A percentile compares a stretch with the other conserved stretches of the same genome.
These are phyloP conservation scores for Vanacampus margaritifer DNA, from an alignment of 2,113 vertebrate species.

Conservation along the genomic window DNA sequence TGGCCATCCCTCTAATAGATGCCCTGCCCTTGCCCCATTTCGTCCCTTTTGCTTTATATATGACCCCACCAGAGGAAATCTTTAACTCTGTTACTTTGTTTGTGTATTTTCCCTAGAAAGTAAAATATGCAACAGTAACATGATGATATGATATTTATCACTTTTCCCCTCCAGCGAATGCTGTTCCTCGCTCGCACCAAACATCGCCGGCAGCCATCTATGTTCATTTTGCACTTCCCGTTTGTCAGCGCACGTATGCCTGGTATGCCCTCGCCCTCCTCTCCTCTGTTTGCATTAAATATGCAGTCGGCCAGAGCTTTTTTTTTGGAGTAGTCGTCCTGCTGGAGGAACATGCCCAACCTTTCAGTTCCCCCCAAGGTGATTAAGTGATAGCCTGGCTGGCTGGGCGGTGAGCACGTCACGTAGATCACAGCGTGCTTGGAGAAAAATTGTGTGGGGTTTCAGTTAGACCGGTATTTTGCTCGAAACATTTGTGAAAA, in stretches of 20 bases:
- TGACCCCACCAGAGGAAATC: neutral
- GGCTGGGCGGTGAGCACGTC: constrained; percentile 10
- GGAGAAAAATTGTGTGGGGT: neutral
- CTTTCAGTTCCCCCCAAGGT: constrained; percentile 39
- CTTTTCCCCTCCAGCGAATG: constrained; percentile 13
- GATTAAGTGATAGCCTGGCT: constrained; percentile 26
- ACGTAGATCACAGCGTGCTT: constrained; percentile 20
- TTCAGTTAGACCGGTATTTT: neutral
- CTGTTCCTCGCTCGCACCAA: neutral
- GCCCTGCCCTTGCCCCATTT: neutral
- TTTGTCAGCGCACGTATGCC: constrained; percentile 31
- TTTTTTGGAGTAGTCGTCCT: constrained; percentile 26
- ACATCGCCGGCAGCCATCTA: neutral
- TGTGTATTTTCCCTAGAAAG: constrained; percentile 9
- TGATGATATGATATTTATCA: constrained; percentile 12
- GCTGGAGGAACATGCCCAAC: constrained; percentile 28
- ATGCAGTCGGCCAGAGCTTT: constrained; percentile 37
- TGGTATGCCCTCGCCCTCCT: constrained; percentile 14
- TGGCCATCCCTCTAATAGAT: neutral
- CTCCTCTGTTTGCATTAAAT: constrained; percentile 54
- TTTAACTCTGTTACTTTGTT: neutral
- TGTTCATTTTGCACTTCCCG: constrained; percentile 14
- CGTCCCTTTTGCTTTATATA: neutral
- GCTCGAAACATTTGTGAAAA: neutral
- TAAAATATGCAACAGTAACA: constrained; percentile 14